phyloP scores from a whole-genome alignment of 1,140 invertebrate species.

The Octopus sinensis region DNA sequence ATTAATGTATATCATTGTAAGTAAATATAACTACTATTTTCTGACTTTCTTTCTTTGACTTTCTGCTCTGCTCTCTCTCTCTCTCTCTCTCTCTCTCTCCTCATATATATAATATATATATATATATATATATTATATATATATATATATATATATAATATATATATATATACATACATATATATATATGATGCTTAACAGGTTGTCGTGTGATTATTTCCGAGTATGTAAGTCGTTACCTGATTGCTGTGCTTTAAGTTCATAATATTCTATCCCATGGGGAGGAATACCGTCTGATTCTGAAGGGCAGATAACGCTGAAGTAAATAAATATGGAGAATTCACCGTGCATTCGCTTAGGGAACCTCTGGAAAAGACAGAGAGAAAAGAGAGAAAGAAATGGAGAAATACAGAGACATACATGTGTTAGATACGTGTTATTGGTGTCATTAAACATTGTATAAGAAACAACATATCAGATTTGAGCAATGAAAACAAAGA shows the following conservation, averaged over 20 bases:
- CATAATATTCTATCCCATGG: slow-evolving; percentile 43
- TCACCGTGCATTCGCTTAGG: slow-evolving; percentile 31
- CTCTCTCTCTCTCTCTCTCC: not conserved
- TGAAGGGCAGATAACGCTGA: slow-evolving; percentile 41
- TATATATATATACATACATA: not conserved
- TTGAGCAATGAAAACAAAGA: too few relatives aligned
- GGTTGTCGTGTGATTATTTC: not conserved
- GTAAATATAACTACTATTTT: not conserved
- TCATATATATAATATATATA: not conserved
- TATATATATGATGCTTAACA: not conserved
- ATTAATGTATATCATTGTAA: not conserved
- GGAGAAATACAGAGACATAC: not conserved
- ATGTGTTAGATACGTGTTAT: not conserved
- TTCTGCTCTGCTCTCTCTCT: not conserved
- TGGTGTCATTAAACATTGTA: too few relatives aligned
- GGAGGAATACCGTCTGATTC: slow-evolving; percentile 35
- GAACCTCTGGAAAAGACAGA: slow-evolving; percentile 32
- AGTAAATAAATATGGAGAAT: slow-evolving; percentile 38
- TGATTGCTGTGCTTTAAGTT: slow-evolving; percentile 34
- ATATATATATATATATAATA: too few relatives aligned
- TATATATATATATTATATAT: too few relatives aligned
- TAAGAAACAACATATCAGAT: too few relatives aligned
- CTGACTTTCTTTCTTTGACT: not conserved
- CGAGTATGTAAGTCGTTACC: slow-evolving; percentile 21
- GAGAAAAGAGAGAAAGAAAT: not conserved